Percentiles rank a stretch among this genome's conserved stretches.
These are phyloP conservation scores for Prietella phreatophila DNA, from an alignment of 2,113 vertebrate species.

Conservation along the genomic window DNA sequence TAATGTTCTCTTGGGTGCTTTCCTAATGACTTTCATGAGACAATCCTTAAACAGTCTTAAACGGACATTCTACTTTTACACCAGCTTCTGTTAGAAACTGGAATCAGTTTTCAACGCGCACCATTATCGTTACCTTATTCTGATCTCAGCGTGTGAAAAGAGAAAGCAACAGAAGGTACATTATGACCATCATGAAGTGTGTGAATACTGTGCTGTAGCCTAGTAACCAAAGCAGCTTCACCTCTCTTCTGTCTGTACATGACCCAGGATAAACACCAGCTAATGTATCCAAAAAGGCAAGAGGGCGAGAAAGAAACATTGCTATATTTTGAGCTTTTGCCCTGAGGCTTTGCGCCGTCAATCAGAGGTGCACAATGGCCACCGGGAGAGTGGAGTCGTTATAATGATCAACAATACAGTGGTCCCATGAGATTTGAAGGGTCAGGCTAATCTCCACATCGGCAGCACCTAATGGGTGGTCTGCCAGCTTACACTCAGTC, in stretches of 20 bases:
- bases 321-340: constrained; percentile 40
- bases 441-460: constrained; percentile 68
- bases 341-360: constrained; percentile 64
- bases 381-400: constrained; percentile 62
- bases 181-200: neutral
- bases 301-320: constrained; percentile 21
- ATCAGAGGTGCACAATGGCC: constrained; percentile 65
- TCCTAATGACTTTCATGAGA: constrained; percentile 64
- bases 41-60: constrained; percentile 33
- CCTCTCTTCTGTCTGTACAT: constrained; percentile 34
- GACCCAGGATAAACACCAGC: constrained; percentile 35
- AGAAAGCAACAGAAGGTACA: neutral
- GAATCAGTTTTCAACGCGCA: constrained; percentile 1
- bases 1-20: constrained; percentile 56
- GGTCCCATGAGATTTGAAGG: constrained; percentile 58
- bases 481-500: constrained; percentile 14
- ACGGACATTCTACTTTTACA: constrained; percentile 10
- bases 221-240: constrained; percentile 27
- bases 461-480: constrained; percentile 71
- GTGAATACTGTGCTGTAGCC: constrained; percentile 3
- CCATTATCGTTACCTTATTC: constrained; percentile 22
- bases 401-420: constrained; percentile 68
- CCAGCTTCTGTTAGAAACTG: constrained; percentile 17
- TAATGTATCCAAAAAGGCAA: constrained; percentile 41
- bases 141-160: constrained; percentile 24